Conservation (phyloP, 92 coral and sea anemone genomes). For the Palythoa grandiflora region DNA sequence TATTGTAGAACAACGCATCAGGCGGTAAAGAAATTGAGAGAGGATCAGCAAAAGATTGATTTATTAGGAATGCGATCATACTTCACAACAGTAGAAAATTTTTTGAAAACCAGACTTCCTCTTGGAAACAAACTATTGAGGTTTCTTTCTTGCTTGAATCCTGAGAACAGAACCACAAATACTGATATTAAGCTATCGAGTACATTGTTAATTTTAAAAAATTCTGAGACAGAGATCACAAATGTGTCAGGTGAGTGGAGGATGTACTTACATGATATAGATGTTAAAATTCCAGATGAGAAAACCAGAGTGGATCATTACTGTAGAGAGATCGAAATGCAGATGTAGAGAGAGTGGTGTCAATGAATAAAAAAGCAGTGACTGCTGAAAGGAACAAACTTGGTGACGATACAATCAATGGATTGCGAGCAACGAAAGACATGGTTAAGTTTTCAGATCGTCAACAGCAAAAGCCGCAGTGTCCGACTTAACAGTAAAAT, state of each 20-base stretch:
- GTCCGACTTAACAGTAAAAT: slow-evolving; percentile 41
- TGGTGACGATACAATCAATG: slow-evolving; percentile 40
- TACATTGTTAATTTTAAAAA: slow-evolving; percentile 48
- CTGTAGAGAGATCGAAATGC: slow-evolving; percentile 14
- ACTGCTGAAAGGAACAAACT: slow-evolving; percentile 41
- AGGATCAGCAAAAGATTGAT: slow-evolving; percentile 9
- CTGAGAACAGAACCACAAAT: no score
- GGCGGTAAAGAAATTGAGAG: neutral
- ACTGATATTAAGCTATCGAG: slow-evolving; percentile 15
- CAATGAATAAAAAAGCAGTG: slow-evolving; percentile 36
- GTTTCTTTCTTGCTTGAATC: no score
- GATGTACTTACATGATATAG: no score
- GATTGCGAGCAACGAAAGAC: slow-evolving; percentile 36
- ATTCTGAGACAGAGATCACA: neutral
- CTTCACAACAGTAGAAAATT: slow-evolving; percentile 2
- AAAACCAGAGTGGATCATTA: no score
- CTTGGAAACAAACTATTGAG: neutral
- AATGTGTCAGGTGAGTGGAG: no score
- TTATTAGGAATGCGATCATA: neutral
- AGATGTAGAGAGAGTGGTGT: slow-evolving; percentile 48
- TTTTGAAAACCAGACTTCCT: slow-evolving; percentile 6
- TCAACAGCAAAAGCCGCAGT: slow-evolving; percentile 13
- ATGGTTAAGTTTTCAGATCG: slow-evolving; percentile 45
- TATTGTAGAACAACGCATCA: neutral
- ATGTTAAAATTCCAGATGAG: no score